Conservation (phyloP, 2,113 vertebrate species). For the Prochilodus magdalenae region DNA sequence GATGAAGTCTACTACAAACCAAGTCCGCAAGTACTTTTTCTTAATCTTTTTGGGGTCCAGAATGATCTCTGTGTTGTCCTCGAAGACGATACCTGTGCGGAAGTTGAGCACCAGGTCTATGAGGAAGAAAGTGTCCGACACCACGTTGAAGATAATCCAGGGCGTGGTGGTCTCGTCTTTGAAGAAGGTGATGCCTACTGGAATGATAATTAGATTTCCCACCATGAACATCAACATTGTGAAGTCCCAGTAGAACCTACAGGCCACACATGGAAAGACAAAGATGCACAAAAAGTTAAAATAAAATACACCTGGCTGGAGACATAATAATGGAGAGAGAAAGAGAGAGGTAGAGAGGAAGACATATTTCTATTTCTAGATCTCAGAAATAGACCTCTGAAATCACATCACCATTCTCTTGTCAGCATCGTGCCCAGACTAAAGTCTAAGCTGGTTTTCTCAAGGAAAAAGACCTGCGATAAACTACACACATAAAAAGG, state of each 20-base stretch:
- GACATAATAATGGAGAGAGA: background rate
- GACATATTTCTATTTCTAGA: too few relatives aligned
- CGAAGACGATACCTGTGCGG: conserved; percentile 94
- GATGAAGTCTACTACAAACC: conserved; percentile 98
- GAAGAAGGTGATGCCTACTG: conserved; percentile 98
- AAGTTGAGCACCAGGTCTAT: conserved; percentile 98
- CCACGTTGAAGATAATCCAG: conserved; percentile 98
- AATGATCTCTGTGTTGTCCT: conserved; percentile 98
- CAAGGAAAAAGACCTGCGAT: too few relatives aligned
- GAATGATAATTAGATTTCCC: conserved; percentile 98
- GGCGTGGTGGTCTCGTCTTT: conserved; percentile 97
- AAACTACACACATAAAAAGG: too few relatives aligned
- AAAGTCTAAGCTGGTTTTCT: too few relatives aligned
- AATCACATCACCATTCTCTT: too few relatives aligned
- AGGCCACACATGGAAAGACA: background rate
- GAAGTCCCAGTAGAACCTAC: conserved; percentile 99
- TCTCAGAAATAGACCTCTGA: too few relatives aligned
- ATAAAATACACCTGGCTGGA: background rate
- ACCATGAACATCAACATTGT: conserved; percentile 99
- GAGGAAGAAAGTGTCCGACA: conserved; percentile 98
- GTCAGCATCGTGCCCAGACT: too few relatives aligned
- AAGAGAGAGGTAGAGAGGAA: too few relatives aligned
- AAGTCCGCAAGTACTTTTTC: conserved; percentile 93
- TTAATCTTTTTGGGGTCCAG: conserved; percentile 96
- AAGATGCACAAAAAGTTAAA: background rate